Percentiles rank a stretch among this genome's conserved stretches.
Evolutionary conservation across 2,888 invertebrate species (phyloP).

Genomic region (Caenorhabditis sp.): DNA sequence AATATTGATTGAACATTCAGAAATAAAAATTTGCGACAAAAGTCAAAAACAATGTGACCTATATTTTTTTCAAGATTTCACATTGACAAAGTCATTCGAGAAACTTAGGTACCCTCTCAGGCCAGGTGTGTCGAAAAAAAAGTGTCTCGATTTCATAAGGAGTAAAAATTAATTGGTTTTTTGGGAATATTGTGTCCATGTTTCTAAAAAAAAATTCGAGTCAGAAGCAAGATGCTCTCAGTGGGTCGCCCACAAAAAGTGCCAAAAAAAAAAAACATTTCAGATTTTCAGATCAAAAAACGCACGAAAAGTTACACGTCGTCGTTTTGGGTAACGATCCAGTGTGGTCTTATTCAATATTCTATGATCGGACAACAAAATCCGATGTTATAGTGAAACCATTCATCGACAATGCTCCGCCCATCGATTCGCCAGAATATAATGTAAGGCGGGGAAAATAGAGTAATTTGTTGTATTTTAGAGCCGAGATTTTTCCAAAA

Average conservation of each 20-base stretch:
- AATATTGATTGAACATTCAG: not conserved
- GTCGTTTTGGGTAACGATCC: slow-evolving; percentile 42
- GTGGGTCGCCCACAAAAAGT: not conserved
- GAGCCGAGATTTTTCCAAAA: not conserved
- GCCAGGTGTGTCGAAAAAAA: too few species aligned
- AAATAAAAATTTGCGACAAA: too few species aligned
- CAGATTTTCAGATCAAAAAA: slow-evolving; percentile 18
- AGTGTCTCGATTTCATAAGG: too few species aligned
- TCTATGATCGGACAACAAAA: slow-evolving; percentile 18
- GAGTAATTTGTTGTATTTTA: slow-evolving; percentile 11
- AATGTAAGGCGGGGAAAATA: not conserved
- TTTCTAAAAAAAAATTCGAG: too few species aligned
- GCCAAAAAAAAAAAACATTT: not conserved
- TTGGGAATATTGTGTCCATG: too few species aligned
- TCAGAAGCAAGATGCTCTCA: too few species aligned
- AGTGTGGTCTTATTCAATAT: slow-evolving; percentile 30
- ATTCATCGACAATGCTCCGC: not conserved
- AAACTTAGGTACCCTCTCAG: not conserved
- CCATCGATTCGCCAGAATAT: slow-evolving; percentile 5
- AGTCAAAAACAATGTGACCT: too few species aligned
- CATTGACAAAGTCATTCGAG: not conserved
- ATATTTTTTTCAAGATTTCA: not conserved
- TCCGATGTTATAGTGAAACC: not conserved
- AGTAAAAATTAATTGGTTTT: too few species aligned
- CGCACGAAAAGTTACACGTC: slow-evolving; percentile 17